These are phyloP conservation scores for Pseudanteris insignis DNA, from an alignment of 2,888 invertebrate species.

Conservation along the genomic window DNA sequence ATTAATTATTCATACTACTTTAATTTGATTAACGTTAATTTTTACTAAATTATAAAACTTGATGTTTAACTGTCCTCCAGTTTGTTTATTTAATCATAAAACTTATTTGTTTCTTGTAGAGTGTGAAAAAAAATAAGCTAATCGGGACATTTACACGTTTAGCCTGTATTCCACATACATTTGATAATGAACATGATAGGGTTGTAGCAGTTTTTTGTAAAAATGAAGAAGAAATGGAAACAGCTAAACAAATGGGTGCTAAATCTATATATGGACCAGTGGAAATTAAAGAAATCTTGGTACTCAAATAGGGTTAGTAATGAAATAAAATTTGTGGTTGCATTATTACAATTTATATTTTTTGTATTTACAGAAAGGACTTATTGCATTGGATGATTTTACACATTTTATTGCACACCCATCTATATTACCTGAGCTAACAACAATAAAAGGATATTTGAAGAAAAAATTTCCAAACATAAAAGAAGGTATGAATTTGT, in stretches of 20 bases:
- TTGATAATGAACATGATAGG: slow-evolving; percentile 74
- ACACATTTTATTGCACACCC: slow-evolving; percentile 82
- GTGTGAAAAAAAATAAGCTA: slow-evolving; percentile 70
- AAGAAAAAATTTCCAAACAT: slow-evolving; percentile 79
- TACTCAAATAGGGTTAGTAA: too few relatives aligned
- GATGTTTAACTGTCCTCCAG: too few relatives aligned
- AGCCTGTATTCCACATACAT: slow-evolving; percentile 75
- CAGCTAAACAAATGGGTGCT: slow-evolving; percentile 78
- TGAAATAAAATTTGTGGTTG: too few relatives aligned
- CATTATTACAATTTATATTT: too few relatives aligned
- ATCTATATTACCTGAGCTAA: slow-evolving; percentile 80
- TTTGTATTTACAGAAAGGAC: slow-evolving; percentile 74
- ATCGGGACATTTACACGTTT: slow-evolving; percentile 77
- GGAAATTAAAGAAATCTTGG: slow-evolving; percentile 79
- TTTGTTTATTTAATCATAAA: too few relatives aligned
- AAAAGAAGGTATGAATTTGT: slow-evolving; percentile 62
- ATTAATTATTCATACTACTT: too few relatives aligned
- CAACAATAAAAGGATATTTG: slow-evolving; percentile 79
- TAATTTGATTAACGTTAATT: too few relatives aligned
- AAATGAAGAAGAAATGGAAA: slow-evolving; percentile 70
- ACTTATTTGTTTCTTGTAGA: too few relatives aligned
- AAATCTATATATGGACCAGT: slow-evolving; percentile 77
- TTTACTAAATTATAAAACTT: too few relatives aligned
- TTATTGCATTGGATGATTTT: slow-evolving; percentile 74
- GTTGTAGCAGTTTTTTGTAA: slow-evolving; percentile 81